Base-by-base conservation (phyloP, 1,140 invertebrate species). In the Formica selysi region DNA sequence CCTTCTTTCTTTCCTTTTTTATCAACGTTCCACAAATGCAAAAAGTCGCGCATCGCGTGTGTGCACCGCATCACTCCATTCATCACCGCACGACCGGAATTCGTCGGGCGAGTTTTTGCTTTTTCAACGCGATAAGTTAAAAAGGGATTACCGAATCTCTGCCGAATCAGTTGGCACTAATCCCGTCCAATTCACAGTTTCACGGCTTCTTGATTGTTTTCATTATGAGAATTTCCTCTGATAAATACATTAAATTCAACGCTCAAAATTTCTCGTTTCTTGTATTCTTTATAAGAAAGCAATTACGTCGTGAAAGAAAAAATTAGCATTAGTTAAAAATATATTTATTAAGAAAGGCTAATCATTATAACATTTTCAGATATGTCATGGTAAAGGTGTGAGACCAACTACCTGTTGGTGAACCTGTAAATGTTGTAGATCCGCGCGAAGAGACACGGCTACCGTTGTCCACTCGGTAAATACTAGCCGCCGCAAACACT, bases 381-480 rank as follows among this genome's bases (percentile, higher is more conserved):
- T 13, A 13, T 22, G 19, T 59, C 16, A 36, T 11, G 51, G 19
- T 36, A 32, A 71, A 73, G 26, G 67, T 81, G 65, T 19, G 26
- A 70, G 48, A 51, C 48, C 48, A 57, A 32, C 36, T 73, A 73
- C 22, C 51, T 81, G 67, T 81, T 41, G 36, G 67, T 32, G 16
- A 22, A 32, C 10, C 48, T 29, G 76, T 68, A 65, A 61, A 79
- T 41, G 48, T 38, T 71, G 79, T 81, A 59, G 67, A 81, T 81
- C 51, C 67, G 68, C 36, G 67, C 67, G 22, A 73, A 81, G 79
- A 81, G 79, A 81, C 79, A 81, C 54, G 54, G 36, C 67, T 81
- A 81, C 79, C 67, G 79, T 81, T 51, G 67, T 73, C 57, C 79
- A 32, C 79, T 73, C 38, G 26, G 54, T 73, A 81, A 81, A 81